phyloP scores from a whole-genome alignment of 1,140 invertebrate species.

The Eubasilissa regina region DNA sequence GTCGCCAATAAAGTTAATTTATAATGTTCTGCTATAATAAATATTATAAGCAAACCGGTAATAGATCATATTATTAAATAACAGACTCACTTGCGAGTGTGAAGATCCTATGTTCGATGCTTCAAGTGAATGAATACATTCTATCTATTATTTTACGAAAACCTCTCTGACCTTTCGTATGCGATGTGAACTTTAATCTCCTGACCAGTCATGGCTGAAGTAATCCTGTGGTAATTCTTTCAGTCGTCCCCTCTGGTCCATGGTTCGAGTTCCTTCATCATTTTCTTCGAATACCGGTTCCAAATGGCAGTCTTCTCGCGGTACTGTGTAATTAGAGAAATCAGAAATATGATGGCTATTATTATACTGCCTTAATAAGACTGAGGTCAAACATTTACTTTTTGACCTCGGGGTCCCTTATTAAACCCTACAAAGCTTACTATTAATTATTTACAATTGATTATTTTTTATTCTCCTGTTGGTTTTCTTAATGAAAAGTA shows the following conservation, averaged over 20 bases:
- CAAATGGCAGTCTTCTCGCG: neutral
- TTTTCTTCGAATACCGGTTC: neutral
- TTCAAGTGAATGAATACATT: neutral
- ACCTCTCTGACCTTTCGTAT: constrained; percentile 8
- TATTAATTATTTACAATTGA: too few species aligned
- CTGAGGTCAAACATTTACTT: too few species aligned
- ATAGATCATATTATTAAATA: too few species aligned
- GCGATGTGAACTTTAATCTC: constrained; percentile 10
- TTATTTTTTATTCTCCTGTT: too few species aligned
- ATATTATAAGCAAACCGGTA: too few species aligned
- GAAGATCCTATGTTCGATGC: neutral
- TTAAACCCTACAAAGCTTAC: too few species aligned
- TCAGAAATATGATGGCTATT: neutral
- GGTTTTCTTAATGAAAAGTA: too few species aligned
- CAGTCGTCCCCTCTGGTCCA: neutral
- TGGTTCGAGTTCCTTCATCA: neutral
- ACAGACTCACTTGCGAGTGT: too few species aligned
- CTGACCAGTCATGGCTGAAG: neutral
- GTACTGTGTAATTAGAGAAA: constrained; percentile 7
- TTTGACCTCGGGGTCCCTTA: too few species aligned
- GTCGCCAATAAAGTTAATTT: too few species aligned
- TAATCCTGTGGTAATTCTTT: constrained; percentile 21
- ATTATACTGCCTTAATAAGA: neutral
- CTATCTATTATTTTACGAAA: constrained; percentile 37
- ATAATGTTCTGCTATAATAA: too few species aligned